Evolutionary conservation across 2,113 vertebrate genomes (phyloP), one percentile per base, ranked within the genome.

Genomic region (Gavialis gangeticus): DNA sequence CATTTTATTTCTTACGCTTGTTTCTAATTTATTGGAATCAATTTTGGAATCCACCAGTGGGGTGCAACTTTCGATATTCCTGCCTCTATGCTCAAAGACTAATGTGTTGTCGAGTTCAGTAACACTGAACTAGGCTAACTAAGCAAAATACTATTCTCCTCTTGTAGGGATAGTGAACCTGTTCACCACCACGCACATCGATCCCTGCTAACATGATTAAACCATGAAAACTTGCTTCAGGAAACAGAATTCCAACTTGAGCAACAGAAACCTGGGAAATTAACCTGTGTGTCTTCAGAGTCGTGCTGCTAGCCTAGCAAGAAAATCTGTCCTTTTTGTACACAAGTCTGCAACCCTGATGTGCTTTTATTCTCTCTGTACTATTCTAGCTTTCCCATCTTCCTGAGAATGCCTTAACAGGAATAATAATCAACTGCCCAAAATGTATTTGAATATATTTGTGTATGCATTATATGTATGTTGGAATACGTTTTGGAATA

Each of bases 211-310:
- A 64, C 2, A 10, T 89, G 22, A 84, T 90, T 95, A 80, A 94
- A 86, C 84, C 77, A 87, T 69, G 63, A 78, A 91, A 91, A 94
- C 60, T 60, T 89, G 6, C 81, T 87, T 93, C 88, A 58, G 79
- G 81, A 83, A 94, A 92, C 84, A 18, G 64, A 56, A 89, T 82
- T 56, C 82, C 71, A 96, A 92, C 66, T 77, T 64, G n/a, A 59
- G 82, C 77, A 80, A 69, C 34, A 82, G 76, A 90, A 92, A 88
- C 71, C 81, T 79, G 94, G 90, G 86, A 94, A 93, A 97, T 93
- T 58, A 95, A 75, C 67, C 80, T 25, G 10, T 57, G 75, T 56
- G 58, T 94, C 91, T 84, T 92, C 37, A 88, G 94, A 93, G 88
- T 88, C 79, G 75, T 17, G 67, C 54, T 69, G 82, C 77, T 81